phyloP scores from a whole-genome alignment of 2,888 invertebrate genomes.

The Mesorhabditis sp. region DNA sequence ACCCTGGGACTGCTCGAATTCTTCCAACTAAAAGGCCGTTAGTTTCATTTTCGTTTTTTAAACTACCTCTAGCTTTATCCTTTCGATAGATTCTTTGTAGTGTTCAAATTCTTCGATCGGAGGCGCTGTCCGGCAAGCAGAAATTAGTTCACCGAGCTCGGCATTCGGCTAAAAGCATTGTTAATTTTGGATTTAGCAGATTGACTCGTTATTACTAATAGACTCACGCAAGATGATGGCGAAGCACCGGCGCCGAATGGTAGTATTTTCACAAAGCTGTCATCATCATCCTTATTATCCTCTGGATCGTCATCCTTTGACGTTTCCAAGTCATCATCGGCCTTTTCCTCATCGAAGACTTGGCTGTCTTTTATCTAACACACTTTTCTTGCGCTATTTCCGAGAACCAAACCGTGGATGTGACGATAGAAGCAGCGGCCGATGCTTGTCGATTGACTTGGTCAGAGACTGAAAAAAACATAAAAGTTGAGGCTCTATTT shows the following conservation, averaged over 20 bases:
- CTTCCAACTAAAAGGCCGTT: slow-evolving; percentile 8
- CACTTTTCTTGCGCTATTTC: background rate
- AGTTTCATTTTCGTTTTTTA: background rate
- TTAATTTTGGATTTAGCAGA: too few species aligned
- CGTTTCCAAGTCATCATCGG: background rate
- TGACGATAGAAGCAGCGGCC: background rate
- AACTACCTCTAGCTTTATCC: background rate
- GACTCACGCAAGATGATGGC: background rate
- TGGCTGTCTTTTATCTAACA: background rate
- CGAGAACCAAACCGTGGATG: background rate
- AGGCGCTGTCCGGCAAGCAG: slow-evolving; percentile 1
- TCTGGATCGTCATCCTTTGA: background rate
- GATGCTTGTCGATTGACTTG: background rate
- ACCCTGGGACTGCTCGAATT: slow-evolving; percentile 14
- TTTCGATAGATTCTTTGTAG: background rate
- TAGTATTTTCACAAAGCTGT: slow-evolving; percentile 3
- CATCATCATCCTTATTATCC: background rate
- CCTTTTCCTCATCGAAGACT: background rate
- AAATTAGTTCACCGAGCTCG: slow-evolving; percentile 1
- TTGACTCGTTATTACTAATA: too few species aligned
- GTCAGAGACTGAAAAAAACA: background rate
- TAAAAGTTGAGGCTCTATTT: background rate
- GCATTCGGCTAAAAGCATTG: background rate
- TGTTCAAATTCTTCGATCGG: background rate
- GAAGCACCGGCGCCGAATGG: background rate